phyloP scores from a whole-genome alignment of 2,888 invertebrate species.

The Acanthacorydalis orientalis region DNA sequence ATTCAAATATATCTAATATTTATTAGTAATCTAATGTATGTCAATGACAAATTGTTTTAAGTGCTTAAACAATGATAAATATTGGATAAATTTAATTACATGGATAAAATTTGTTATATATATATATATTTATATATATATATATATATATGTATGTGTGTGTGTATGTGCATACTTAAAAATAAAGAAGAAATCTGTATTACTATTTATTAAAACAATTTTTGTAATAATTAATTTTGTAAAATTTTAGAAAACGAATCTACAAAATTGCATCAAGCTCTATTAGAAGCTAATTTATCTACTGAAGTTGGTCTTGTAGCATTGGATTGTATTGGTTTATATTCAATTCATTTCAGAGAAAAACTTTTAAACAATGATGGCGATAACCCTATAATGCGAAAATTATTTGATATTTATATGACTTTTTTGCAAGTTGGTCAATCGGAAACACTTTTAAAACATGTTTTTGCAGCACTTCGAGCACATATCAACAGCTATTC shows the following conservation, averaged over 20 bases:
- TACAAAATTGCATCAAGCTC: slow-evolving; percentile 39
- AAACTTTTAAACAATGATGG: slow-evolving; percentile 36
- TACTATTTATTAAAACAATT: too few relatives aligned
- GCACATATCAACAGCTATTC: slow-evolving; percentile 87
- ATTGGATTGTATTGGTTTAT: slow-evolving; percentile 73
- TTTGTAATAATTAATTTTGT: slow-evolving; percentile 1
- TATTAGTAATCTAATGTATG: too few relatives aligned
- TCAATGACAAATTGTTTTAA: too few relatives aligned
- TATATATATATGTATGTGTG: too few relatives aligned
- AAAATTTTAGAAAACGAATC: slow-evolving; percentile 32
- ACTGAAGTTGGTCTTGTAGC: slow-evolving; percentile 80
- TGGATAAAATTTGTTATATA: too few relatives aligned
- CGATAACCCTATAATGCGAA: slow-evolving; percentile 61
- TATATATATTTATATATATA: too few relatives aligned
- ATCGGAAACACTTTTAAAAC: slow-evolving; percentile 77
- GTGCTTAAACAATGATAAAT: too few relatives aligned
- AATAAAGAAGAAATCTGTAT: too few relatives aligned
- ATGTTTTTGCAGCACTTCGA: slow-evolving; percentile 80
- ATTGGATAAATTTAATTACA: too few relatives aligned
- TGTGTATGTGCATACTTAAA: too few relatives aligned
- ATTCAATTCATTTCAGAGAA: slow-evolving; percentile 57
- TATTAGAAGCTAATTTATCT: slow-evolving; percentile 65
- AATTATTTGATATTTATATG: slow-evolving; percentile 71
- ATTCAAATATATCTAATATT: too few relatives aligned
- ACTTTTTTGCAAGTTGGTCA: slow-evolving; percentile 78